phyloP scores from a whole-genome alignment of 2,113 vertebrate species.

The Dolichallabes microphthalmus region DNA sequence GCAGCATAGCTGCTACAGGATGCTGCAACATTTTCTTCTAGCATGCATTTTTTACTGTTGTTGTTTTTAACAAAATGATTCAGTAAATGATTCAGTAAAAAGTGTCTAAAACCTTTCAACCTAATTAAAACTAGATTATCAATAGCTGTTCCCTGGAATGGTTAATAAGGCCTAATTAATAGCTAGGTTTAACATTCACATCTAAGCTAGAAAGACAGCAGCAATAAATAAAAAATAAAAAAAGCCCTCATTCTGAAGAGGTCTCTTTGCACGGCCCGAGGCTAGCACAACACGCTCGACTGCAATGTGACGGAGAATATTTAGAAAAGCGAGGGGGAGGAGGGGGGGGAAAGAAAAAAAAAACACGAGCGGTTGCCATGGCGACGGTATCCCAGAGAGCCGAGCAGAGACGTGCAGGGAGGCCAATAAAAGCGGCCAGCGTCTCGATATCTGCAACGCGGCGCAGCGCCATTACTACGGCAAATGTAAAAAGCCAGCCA shows the following conservation, averaged over 20 bases:
- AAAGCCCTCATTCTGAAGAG: conserved; percentile 10
- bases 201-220: conserved; percentile 14
- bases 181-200: conserved; percentile 19
- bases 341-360: conserved; percentile 23
- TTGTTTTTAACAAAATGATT: background rate
- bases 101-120: background rate
- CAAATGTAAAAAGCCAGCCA: conserved; percentile 30
- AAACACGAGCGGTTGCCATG: conserved; percentile 50
- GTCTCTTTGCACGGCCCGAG: conserved; percentile 29
- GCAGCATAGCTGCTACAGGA: background rate
- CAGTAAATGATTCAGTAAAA: background rate
- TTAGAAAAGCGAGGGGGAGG: conserved; percentile 44
- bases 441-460: conserved; percentile 51
- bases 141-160: background rate
- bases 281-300: conserved; percentile 51
- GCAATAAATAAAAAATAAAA: conserved; percentile 18
- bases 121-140: background rate
- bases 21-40: background rate
- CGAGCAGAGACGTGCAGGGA: conserved; percentile 41
- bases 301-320: conserved; percentile 47
- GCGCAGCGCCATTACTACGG: conserved; percentile 43
- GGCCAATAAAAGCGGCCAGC: conserved; percentile 38
- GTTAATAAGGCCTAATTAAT: conserved; percentile 21
- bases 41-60: background rate
- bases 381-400: conserved; percentile 50